These are phyloP conservation scores for Galemys pyrenaicus DNA, from an alignment of 2,113 vertebrate genomes.

Conservation along the genomic window DNA sequence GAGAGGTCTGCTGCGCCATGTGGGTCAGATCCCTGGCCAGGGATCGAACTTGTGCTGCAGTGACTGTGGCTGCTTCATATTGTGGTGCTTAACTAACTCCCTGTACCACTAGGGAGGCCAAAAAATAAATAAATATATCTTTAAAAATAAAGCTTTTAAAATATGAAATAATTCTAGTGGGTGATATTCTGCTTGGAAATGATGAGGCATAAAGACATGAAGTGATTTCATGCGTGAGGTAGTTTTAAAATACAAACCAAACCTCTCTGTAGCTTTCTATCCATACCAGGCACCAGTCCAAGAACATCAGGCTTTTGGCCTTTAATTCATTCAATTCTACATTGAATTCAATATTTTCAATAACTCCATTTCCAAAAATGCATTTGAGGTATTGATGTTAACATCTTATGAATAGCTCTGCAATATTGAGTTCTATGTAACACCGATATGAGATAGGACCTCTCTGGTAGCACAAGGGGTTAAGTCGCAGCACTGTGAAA, in stretches of 20 bases:
- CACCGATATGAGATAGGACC: background rate
- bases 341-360: background rate
- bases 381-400: background rate
- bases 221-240: background rate
- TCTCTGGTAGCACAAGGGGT: too few species aligned
- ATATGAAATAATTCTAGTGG: background rate
- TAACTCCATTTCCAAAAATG: background rate
- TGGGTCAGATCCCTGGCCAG: too few species aligned
- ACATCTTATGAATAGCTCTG: background rate
- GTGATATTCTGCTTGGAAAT: background rate
- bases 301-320: background rate
- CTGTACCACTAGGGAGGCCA: too few species aligned
- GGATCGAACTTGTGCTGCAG: too few species aligned
- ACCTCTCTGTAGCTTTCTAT: background rate
- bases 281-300: background rate
- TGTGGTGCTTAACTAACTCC: too few species aligned
- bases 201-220: background rate
- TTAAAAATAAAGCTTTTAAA: background rate
- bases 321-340: background rate
- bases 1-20: too few species aligned
- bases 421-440: background rate
- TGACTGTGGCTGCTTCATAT: too few species aligned
- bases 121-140: too few species aligned
- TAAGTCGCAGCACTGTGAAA: too few species aligned
- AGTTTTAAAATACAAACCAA: background rate